Evolutionary conservation across 2,797 vertebrate species (phyloP).

Genomic region (Enteromius paludinosus): DNA sequence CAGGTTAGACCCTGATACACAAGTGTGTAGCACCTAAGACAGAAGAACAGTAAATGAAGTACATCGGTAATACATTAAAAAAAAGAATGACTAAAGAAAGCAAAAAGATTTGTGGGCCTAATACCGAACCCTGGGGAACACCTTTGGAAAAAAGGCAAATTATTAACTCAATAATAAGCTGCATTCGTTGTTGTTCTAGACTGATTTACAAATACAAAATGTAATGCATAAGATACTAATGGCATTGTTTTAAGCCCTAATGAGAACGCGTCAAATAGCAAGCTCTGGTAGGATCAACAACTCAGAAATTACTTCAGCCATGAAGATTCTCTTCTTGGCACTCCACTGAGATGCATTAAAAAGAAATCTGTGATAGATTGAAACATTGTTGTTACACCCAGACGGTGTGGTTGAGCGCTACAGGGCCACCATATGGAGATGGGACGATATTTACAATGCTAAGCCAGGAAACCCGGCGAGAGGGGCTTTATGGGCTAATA

Average conservation of each 20-base stretch:
- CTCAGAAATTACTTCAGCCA: neutral
- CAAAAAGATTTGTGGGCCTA: neutral
- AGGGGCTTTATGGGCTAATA: slow-evolving; percentile 76
- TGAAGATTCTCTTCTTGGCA: slow-evolving; percentile 2
- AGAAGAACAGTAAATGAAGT: neutral
- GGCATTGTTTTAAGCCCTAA: neutral
- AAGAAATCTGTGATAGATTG: slow-evolving; percentile 25
- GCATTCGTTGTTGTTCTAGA: neutral
- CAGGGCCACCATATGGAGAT: slow-evolving; percentile 61
- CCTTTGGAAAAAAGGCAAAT: neutral
- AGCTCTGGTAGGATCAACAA: slow-evolving; percentile 1
- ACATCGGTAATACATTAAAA: neutral
- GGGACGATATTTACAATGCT: slow-evolving; percentile 71
- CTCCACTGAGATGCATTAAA: slow-evolving; percentile 25
- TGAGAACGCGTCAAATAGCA: neutral
- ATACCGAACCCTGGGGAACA: slow-evolving; percentile 18
- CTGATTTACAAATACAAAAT: neutral
- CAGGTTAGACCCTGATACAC: slow-evolving; percentile 91
- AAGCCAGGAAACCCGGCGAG: slow-evolving; percentile 61
- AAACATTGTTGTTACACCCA: slow-evolving; percentile 44
- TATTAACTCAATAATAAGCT: neutral
- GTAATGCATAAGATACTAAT: neutral
- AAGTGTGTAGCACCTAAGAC: slow-evolving; percentile 91
- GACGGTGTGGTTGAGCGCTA: slow-evolving; percentile 49
- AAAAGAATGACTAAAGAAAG: neutral